Evolutionary conservation across 2,113 vertebrate species (phyloP).

Genomic region (Scomber scombrus): DNA sequence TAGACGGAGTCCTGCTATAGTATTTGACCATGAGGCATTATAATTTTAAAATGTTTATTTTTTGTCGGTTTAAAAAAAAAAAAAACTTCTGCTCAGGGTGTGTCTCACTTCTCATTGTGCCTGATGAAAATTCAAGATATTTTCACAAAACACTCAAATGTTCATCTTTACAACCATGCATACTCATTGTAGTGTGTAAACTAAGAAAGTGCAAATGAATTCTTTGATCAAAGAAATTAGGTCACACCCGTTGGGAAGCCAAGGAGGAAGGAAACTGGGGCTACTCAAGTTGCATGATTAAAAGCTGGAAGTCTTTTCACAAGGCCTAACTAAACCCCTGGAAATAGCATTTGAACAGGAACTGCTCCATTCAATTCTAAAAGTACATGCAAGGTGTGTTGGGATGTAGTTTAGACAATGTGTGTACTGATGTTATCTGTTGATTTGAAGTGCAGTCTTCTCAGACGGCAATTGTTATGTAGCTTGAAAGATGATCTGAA

Average conservation of each 20-base stretch:
- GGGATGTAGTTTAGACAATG: neutral
- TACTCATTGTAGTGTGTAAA: slow-evolving; percentile 43
- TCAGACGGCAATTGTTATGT: neutral
- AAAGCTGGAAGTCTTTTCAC: slow-evolving; percentile 35
- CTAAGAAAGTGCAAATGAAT: slow-evolving; percentile 61
- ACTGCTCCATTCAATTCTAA: slow-evolving; percentile 6
- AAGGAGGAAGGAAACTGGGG: slow-evolving; percentile 35
- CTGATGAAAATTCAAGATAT: neutral
- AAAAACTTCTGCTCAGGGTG: neutral
- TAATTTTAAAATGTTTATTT: neutral
- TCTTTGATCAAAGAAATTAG: slow-evolving; percentile 76
- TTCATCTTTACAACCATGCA: slow-evolving; percentile 26
- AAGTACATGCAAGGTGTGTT: slow-evolving; percentile 4
- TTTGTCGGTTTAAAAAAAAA: neutral
- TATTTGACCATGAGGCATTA: neutral
- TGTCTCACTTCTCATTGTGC: neutral
- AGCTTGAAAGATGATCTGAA: neutral
- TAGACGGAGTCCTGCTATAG: neutral
- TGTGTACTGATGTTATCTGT: slow-evolving; percentile 1
- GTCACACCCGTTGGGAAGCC: slow-evolving; percentile 58
- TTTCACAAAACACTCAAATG: neutral
- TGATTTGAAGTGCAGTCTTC: neutral
- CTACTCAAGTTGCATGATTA: slow-evolving; percentile 58
- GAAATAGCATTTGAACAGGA: slow-evolving; percentile 4
- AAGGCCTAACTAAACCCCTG: slow-evolving; percentile 34